Conservation (phyloP, 2,797 vertebrate genomes). For the Enteromius radiatus region DNA sequence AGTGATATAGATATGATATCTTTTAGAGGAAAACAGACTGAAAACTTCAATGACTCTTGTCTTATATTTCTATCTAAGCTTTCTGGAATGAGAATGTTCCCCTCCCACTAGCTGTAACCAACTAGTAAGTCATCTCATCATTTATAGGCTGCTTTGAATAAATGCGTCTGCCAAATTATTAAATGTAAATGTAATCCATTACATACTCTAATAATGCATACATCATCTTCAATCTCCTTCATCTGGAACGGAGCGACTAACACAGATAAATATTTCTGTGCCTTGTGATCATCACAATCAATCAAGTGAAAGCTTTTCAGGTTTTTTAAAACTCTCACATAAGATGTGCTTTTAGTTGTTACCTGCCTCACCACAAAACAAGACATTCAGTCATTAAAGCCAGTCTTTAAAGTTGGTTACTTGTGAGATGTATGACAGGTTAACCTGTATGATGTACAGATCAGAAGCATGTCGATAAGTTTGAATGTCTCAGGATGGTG, state of each 20-base stretch:
- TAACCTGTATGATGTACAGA: neutral
- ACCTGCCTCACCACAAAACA: neutral
- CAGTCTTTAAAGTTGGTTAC: slow-evolving; percentile 17
- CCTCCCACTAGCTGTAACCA: neutral
- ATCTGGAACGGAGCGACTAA: neutral
- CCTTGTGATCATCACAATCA: slow-evolving; percentile 13
- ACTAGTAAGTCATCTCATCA: neutral
- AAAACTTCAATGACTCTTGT: neutral
- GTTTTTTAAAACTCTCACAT: slow-evolving; percentile 6
- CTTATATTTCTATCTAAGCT: neutral
- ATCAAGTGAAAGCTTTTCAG: slow-evolving; percentile 1
- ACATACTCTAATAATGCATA: slow-evolving; percentile 10
- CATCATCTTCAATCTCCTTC: slow-evolving; percentile 27
- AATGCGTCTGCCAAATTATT: slow-evolving; percentile 2
- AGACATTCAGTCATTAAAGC: slow-evolving; percentile 13
- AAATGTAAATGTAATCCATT: slow-evolving; percentile 15
- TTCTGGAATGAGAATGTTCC: neutral
- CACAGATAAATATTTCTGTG: slow-evolving; percentile 22
- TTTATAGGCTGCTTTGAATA: slow-evolving; percentile 2
- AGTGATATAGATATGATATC: neutral
- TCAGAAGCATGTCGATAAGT: neutral
- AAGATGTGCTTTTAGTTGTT: neutral
- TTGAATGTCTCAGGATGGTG: slow-evolving; percentile 12
- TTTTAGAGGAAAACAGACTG: neutral
- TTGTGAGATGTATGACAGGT: slow-evolving; percentile 30